phyloP scores from a whole-genome alignment of 2,797 vertebrate genomes.

The Rhynchonycteris naso region DNA sequence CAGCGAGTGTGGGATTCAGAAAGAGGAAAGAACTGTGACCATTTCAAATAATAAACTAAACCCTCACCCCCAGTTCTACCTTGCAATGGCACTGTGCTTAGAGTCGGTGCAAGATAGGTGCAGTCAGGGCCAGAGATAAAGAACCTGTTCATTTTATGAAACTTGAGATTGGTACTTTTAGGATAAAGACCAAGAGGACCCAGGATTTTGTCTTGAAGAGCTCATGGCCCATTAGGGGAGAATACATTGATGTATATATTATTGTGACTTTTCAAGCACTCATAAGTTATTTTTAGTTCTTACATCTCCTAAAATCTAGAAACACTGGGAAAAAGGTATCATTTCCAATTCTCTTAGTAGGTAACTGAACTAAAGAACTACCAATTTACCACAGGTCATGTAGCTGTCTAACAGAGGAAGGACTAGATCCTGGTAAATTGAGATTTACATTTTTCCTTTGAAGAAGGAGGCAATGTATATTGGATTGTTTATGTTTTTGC shows the following conservation, averaged over 20 bases:
- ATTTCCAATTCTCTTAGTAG: background rate
- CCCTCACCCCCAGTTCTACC: background rate
- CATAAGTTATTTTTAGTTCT: background rate
- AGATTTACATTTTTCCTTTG: background rate
- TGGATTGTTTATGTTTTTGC: no score
- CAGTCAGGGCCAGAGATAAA: background rate
- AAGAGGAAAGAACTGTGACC: conserved; percentile 59
- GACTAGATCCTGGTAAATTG: background rate
- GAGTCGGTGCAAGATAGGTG: background rate
- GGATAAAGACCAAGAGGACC: background rate
- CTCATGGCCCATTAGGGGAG: no score
- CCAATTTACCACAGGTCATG: background rate
- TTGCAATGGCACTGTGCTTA: background rate
- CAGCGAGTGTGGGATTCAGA: background rate
- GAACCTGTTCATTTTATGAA: background rate
- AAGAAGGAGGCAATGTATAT: background rate
- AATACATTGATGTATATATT: background rate
- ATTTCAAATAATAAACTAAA: background rate
- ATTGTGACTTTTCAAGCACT: background rate
- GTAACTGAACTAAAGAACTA: background rate
- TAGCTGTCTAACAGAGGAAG: background rate
- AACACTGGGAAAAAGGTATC: background rate
- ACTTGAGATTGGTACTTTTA: background rate
- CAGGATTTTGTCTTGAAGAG: background rate
- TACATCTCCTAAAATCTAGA: background rate